These are phyloP conservation scores for Ectropis grisescens DNA, from an alignment of 1,140 invertebrate genomes.

Conservation along the genomic window DNA sequence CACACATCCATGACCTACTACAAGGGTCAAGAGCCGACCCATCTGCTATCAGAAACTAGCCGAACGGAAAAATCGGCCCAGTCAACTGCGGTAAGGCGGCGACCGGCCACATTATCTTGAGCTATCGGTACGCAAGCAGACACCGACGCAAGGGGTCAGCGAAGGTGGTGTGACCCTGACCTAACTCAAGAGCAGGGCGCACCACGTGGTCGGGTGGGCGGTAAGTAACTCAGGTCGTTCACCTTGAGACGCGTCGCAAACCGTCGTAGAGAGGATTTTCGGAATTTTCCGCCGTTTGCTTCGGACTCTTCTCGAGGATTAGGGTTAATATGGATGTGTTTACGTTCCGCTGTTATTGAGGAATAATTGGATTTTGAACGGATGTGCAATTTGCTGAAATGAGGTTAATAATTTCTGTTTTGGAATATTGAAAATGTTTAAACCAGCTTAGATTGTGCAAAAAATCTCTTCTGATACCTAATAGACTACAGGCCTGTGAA, in stretches of 20 bases:
- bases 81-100: too few species aligned
- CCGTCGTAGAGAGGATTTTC: constrained; percentile 17
- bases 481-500: too few species aligned
- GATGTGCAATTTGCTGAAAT: too few species aligned
- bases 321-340: too few species aligned
- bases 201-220: constrained; percentile 49
- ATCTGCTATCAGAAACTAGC: constrained; percentile 48
- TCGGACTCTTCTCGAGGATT: too few species aligned
- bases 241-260: constrained; percentile 41
- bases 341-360: too few species aligned
- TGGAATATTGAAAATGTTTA: too few species aligned
- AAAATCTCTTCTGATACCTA: too few species aligned
- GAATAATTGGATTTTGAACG: too few species aligned
- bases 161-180: constrained; percentile 44
- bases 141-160: constrained; percentile 26
- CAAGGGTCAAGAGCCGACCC: constrained; percentile 40
- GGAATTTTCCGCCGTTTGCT: constrained; percentile 3
- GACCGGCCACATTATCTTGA: neutral
- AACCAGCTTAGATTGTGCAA: too few species aligned
- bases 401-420: too few species aligned
- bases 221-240: constrained; percentile 46
- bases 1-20: constrained; percentile 34
- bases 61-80: constrained; percentile 56
- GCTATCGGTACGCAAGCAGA: too few species aligned
- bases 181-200: constrained; percentile 53